A percentile compares a stretch with the other conserved stretches of the same genome.
phyloP scores from a whole-genome alignment of 2,797 vertebrate genomes.

The Pseudomugil tenellus region DNA sequence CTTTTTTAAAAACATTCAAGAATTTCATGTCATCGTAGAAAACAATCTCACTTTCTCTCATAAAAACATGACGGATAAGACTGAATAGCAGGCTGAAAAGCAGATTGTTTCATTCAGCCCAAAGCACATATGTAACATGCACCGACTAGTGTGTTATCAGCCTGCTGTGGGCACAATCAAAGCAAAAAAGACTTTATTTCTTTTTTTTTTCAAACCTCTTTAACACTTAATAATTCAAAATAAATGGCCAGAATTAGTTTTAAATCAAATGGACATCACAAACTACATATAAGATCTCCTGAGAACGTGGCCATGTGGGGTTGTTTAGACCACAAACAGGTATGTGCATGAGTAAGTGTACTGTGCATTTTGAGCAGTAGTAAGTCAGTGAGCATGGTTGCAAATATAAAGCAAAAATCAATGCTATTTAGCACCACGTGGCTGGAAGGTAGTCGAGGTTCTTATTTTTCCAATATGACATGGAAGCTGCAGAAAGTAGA shows the following conservation, averaged over 20 bases:
- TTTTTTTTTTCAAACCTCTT: not conserved
- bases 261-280: constrained; percentile 45
- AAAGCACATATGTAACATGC: constrained; percentile 55
- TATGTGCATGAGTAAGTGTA: constrained; percentile 22
- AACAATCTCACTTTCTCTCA: constrained; percentile 18
- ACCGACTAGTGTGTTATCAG: constrained; percentile 11
- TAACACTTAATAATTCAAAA: constrained; percentile 43
- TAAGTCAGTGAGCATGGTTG: constrained; percentile 42
- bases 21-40: constrained; percentile 67
- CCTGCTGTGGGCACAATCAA: constrained; percentile 36
- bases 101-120: constrained; percentile 52
- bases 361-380: constrained; percentile 57
- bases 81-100: constrained; percentile 34
- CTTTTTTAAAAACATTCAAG: constrained; percentile 79
- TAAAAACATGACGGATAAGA: constrained; percentile 48
- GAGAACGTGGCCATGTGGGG: constrained; percentile 56
- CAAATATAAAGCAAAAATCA: constrained; percentile 50
- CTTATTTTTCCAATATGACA: constrained; percentile 21
- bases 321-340: constrained; percentile 52
- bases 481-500: constrained; percentile 32
- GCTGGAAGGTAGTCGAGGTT: constrained; percentile 68
- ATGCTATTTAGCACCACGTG: constrained; percentile 69
- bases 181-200: constrained; percentile 2
- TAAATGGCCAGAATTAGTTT: constrained; percentile 27
- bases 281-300: constrained; percentile 59